Evolutionary conservation across 2,797 vertebrate species (phyloP).

Genomic region (Kryptolebias ocellatus): DNA sequence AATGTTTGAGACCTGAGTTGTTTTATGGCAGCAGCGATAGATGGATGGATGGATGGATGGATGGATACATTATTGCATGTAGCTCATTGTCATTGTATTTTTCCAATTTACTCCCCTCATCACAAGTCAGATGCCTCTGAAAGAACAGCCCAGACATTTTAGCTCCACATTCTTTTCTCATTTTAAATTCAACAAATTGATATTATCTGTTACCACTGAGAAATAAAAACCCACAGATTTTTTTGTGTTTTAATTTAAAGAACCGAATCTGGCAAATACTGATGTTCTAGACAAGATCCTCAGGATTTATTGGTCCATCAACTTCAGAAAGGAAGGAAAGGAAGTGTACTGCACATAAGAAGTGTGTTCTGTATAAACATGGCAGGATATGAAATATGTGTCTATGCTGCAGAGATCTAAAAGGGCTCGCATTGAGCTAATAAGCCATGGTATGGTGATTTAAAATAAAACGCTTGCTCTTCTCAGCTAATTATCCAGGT

Average conservation of each 20-base stretch:
- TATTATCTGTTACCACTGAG: not conserved
- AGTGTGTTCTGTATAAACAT: constrained; percentile 13
- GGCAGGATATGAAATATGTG: constrained; percentile 12
- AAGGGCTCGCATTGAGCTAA: constrained; percentile 51
- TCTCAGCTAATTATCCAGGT: constrained; percentile 65
- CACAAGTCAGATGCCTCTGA: not conserved
- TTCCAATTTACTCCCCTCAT: not conserved
- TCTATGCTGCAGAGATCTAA: constrained; percentile 38
- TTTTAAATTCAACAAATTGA: not conserved
- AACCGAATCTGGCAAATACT: not conserved
- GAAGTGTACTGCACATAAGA: constrained; percentile 22
- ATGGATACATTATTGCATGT: not conserved
- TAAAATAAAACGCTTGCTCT: constrained; percentile 44
- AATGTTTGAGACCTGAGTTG: too few relatives aligned
- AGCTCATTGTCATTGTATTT: not conserved
- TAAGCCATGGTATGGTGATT: constrained; percentile 61
- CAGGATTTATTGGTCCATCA: not conserved
- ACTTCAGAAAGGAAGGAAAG: not conserved
- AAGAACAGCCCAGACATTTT: not conserved
- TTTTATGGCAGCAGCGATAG: not conserved
- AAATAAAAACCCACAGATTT: not conserved
- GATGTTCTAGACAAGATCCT: not conserved
- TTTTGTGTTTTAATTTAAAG: not conserved
- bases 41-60: not conserved
- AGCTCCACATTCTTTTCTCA: not conserved